A percentile compares a stretch with the other conserved stretches of the same genome.
phyloP scores from a whole-genome alignment of 2,113 vertebrate species.

The Macrotis lagotis region DNA sequence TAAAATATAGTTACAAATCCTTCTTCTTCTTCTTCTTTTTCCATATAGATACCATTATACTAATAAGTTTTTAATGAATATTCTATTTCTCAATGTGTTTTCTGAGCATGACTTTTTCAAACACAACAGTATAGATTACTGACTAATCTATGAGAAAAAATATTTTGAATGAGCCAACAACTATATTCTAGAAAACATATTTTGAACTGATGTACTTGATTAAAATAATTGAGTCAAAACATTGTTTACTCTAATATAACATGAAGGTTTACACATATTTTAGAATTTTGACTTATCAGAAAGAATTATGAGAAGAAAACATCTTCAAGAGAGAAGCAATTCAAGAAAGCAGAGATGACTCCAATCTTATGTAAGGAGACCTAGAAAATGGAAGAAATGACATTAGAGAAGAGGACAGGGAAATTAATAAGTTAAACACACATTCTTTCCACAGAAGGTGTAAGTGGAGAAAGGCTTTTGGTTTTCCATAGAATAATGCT shows the following conservation, averaged over 20 bases:
- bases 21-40: neutral
- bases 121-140: neutral
- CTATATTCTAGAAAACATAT: neutral
- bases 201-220: neutral
- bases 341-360: neutral
- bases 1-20: neutral
- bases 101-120: neutral
- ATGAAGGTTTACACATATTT: neutral
- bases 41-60: neutral
- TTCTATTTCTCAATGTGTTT: too few relatives aligned
- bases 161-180: neutral
- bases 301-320: neutral
- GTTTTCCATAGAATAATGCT: neutral
- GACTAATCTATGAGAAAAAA: neutral
- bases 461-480: neutral
- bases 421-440: neutral
- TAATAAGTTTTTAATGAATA: neutral
- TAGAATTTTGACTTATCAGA: neutral
- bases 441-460: neutral
- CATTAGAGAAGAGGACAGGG: neutral
- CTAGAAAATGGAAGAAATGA: neutral
- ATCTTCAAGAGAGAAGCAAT: neutral
- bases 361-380: neutral
- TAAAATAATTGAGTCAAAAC: neutral
- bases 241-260: neutral